phyloP scores from a whole-genome alignment of 2,797 vertebrate species.

The Sphenopsis melanotis region DNA sequence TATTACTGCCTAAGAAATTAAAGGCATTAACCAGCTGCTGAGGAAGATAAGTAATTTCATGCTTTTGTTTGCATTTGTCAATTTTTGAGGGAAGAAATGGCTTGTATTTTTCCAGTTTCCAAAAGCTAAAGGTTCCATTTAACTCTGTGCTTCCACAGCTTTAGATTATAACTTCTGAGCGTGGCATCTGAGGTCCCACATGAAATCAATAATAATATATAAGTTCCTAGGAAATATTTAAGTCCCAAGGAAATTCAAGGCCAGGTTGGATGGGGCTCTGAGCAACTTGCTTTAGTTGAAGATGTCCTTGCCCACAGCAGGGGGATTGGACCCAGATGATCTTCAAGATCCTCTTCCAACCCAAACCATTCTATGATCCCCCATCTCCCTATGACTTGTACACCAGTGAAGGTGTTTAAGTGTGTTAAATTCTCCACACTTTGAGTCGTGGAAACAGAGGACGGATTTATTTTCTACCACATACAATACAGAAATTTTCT shows the following conservation, averaged over 20 bases:
- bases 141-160: background rate
- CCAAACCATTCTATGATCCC: background rate
- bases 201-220: background rate
- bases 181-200: background rate
- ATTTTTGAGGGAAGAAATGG: background rate
- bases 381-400: background rate
- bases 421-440: background rate
- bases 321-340: background rate
- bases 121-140: background rate
- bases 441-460: background rate
- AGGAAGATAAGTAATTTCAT: background rate
- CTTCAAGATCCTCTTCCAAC: background rate
- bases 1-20: slow-evolving; percentile 10
- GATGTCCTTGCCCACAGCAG: background rate
- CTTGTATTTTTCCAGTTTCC: background rate
- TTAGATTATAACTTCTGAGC: background rate
- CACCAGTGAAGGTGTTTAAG: background rate
- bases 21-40: background rate
- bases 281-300: background rate
- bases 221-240: background rate
- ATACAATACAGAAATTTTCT: background rate
- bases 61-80: background rate
- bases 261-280: background rate
- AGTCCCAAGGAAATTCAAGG: background rate
- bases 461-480: background rate